Percentiles rank a stretch among this genome's conserved stretches.
phyloP scores from a whole-genome alignment of 1,140 invertebrate species.

The Lutraria rhynchaena region DNA sequence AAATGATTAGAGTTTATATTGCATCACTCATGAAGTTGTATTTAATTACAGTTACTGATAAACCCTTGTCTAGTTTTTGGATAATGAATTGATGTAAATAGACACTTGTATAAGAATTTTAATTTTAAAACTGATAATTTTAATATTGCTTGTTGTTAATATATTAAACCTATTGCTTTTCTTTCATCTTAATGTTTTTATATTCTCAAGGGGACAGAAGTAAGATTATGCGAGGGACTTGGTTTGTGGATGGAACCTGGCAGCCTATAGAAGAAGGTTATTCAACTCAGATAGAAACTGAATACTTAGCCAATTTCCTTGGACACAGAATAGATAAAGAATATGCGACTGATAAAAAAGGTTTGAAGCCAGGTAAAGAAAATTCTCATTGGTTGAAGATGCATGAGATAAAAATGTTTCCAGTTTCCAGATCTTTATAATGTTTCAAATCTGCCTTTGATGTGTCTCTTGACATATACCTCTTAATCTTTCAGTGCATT shows the following conservation, averaged over 20 bases:
- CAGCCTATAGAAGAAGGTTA: slow-evolving; percentile 86
- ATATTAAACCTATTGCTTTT: neutral
- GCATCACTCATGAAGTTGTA: no score
- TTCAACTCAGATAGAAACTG: slow-evolving; percentile 86
- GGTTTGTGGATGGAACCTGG: slow-evolving; percentile 89
- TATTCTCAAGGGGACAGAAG: slow-evolving; percentile 27
- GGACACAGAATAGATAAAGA: slow-evolving; percentile 71
- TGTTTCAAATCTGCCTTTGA: no score
- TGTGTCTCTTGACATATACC: no score
- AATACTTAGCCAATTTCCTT: slow-evolving; percentile 84
- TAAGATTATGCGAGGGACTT: slow-evolving; percentile 86
- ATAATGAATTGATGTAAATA: no score
- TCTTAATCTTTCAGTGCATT: no score
- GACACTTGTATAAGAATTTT: neutral
- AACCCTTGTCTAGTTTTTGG: no score
- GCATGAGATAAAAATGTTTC: no score
- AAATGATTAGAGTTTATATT: no score
- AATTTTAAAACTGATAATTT: neutral
- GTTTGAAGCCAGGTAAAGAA: slow-evolving; percentile 74
- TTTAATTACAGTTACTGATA: no score
- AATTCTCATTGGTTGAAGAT: no score
- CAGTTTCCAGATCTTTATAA: no score
- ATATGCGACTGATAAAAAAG: slow-evolving; percentile 64
- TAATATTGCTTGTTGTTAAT: neutral
- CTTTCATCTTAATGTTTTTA: neutral